phyloP scores from a whole-genome alignment of 2,888 invertebrate genomes.

The Campoplex nolae region DNA sequence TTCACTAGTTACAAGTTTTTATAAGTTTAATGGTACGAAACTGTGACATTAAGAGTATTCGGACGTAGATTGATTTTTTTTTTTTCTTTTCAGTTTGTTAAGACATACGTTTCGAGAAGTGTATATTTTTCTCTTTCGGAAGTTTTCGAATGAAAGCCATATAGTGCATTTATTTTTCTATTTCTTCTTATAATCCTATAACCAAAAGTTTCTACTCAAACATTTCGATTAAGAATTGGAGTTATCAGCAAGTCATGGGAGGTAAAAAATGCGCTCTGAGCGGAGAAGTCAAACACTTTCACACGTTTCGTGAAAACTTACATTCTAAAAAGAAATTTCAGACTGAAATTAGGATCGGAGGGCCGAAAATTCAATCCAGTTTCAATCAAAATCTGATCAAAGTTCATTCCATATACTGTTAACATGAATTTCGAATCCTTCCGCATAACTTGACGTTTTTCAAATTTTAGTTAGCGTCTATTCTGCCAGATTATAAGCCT shows the following conservation, averaged over 20 bases:
- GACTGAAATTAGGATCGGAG: neutral
- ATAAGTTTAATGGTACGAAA: conserved; percentile 11
- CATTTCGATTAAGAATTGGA: neutral
- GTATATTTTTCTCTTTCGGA: neutral
- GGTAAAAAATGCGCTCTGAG: neutral
- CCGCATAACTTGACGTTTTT: neutral
- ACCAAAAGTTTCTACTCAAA: neutral
- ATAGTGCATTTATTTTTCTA: neutral
- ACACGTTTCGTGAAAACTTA: neutral
- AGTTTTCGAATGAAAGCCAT: neutral
- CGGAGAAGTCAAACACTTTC: neutral
- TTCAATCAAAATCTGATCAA: neutral
- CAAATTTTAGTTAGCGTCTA: no score
- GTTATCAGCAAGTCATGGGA: neutral
- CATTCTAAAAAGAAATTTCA: neutral
- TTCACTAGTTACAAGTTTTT: conserved; percentile 23
- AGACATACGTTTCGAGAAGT: neutral
- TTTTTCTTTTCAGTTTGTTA: neutral
- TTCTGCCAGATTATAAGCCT: no score
- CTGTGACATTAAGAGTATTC: neutral
- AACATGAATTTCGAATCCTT: neutral
- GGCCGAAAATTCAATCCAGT: neutral
- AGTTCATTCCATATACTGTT: neutral
- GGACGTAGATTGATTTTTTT: neutral
- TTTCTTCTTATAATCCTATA: neutral